Evolutionary conservation across 2,113 vertebrate species (phyloP).

Genomic region (Rallus limicola): DNA sequence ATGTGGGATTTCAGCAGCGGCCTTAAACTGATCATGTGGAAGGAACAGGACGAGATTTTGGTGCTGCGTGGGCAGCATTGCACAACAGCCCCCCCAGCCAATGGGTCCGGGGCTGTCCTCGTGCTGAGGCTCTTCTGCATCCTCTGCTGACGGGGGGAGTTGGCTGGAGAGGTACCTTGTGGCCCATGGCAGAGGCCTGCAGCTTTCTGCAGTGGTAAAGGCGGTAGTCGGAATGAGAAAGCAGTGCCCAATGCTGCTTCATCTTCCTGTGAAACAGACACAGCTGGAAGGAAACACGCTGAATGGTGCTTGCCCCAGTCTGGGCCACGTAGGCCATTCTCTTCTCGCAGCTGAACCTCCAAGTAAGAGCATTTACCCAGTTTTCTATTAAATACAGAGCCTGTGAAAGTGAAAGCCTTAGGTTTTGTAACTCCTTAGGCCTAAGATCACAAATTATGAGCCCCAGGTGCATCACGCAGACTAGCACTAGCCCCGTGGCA

Average conservation of each 20-base stretch:
- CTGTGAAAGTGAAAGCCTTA: background rate
- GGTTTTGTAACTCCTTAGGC: background rate
- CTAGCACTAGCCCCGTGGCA: background rate
- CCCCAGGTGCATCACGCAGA: background rate
- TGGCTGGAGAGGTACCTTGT: background rate
- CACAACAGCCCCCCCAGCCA: background rate
- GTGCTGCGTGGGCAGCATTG: background rate
- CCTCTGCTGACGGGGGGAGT: background rate
- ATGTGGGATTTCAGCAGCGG: background rate
- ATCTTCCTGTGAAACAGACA: background rate
- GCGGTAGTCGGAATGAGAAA: fast-evolving
- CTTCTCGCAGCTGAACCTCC: background rate
- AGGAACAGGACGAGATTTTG: background rate
- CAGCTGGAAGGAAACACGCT: background rate
- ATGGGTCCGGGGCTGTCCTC: background rate
- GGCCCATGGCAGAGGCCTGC: background rate
- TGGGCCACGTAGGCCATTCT: background rate
- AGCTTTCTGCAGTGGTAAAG: background rate
- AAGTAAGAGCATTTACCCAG: background rate
- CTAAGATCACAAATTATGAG: background rate
- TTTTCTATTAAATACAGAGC: background rate
- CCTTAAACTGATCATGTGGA: background rate
- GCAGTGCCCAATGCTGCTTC: background rate
- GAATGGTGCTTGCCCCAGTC: background rate
- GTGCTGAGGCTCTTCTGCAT: background rate